Evolutionary conservation across 2,113 vertebrate genomes (phyloP), one percentile per base, ranked within the genome.

Genomic region (Cnemophilus loriae): DNA sequence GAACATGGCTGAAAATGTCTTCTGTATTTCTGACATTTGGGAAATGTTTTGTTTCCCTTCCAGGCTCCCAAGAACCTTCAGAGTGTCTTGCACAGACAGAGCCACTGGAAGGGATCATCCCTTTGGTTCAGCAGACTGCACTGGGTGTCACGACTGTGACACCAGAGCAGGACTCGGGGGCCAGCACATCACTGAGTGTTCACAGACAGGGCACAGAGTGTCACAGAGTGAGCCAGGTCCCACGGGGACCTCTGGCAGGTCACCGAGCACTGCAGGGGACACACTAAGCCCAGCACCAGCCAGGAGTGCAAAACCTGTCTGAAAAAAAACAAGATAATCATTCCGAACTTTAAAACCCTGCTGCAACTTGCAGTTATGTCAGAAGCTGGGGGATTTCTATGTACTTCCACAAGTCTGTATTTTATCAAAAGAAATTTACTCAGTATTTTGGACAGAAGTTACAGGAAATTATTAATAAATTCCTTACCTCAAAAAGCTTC

Each of bases 381-480:
- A 89, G 47, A 52, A 88, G 60, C 55, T n/a, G 37, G 4, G 52
- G 49, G 26, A 80, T 79, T 84, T 68, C 86, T n/a, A 16, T 30
- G 55, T 37, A 46, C 56, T 57, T 93, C 61, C 83, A 81, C 7
- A 89, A 87, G 68, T 42, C 90, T 84, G 76, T n/a, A 53, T 60
- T 87, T 89, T 93, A 96, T 96, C 92, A 96, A 84, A 95, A 89
- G 83, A 84, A 81, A 93, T 87, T 82, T 89, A 93, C 86, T 47
- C 64, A 57, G 80, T 85, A 69, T 89, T 95, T 96, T 89, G 88
- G 96, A 92, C 90, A 89, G 90, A 82, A 96, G 83, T 92, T 93
- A 93, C 69, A 89, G 73, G 74, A 94, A 90, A 92, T 87, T 84
- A 95, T 94, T 93, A 96, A 95, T 93, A 87, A 93, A 93, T 86